Conservation (phyloP, 1,140 invertebrate species). For the Platyscapa corneri region DNA sequence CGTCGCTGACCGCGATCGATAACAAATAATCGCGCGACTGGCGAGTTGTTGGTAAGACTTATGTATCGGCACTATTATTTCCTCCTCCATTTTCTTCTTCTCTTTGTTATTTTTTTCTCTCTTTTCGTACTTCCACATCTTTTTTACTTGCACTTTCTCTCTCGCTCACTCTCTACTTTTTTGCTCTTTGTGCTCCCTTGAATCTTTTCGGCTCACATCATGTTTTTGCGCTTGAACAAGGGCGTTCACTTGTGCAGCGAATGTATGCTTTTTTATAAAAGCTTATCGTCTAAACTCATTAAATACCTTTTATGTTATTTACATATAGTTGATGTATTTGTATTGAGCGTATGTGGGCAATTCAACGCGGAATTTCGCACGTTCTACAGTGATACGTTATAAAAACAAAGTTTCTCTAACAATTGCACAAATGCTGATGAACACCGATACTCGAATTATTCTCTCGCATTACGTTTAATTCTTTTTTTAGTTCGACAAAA, state of each 20-base stretch:
- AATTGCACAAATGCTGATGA: not conserved
- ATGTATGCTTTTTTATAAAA: not conserved
- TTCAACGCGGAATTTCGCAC: not conserved
- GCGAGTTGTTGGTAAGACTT: slow-evolving; percentile 19
- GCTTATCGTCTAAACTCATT: not conserved
- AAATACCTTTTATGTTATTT: not conserved
- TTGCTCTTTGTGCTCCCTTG: not conserved
- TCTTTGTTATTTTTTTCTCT: slow-evolving; percentile 8
- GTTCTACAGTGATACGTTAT: not conserved
- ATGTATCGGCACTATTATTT: slow-evolving; percentile 7
- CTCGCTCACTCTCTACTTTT: not conserved
- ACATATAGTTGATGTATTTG: not conserved
- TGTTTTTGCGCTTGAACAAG: slow-evolving; percentile 9
- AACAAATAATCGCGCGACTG: slow-evolving; percentile 56
- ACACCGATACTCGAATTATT: not conserved
- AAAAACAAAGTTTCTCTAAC: not conserved
- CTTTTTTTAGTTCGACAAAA: not conserved
- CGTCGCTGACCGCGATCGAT: slow-evolving; percentile 55
- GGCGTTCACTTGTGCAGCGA: not conserved
- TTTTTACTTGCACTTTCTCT: not conserved
- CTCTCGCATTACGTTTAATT: not conserved
- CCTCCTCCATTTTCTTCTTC: not conserved
- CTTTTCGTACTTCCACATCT: not conserved
- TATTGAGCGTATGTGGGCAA: not conserved
- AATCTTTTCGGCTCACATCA: slow-evolving; percentile 10